phyloP scores from a whole-genome alignment of 2,888 invertebrate genomes.

The Aphodius sticticus region DNA sequence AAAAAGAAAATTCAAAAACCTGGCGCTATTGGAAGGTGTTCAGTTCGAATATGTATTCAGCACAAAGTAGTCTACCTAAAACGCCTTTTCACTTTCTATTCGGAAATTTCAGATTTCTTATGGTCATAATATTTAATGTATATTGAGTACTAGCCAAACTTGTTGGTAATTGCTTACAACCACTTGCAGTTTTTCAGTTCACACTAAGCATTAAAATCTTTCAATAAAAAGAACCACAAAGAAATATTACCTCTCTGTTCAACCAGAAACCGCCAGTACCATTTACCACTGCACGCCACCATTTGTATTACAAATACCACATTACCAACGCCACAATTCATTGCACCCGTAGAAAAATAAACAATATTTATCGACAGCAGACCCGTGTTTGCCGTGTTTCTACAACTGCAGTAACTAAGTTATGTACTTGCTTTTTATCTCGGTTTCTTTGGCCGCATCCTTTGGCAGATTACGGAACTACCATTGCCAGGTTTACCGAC shows the following conservation, averaged over 20 bases:
- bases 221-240: background rate
- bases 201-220: background rate
- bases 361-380: background rate
- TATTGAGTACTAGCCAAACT: too few species aligned
- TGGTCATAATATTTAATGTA: too few species aligned
- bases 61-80: too few species aligned
- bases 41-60: too few species aligned
- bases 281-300: background rate
- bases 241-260: background rate
- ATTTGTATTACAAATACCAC: slow-evolving; percentile 7
- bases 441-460: background rate
- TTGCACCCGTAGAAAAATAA: background rate
- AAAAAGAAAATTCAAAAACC: too few species aligned
- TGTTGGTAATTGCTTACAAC: too few species aligned
- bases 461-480: too few species aligned
- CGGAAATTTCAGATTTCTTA: too few species aligned
- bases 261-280: background rate
- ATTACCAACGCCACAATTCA: background rate
- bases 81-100: too few species aligned
- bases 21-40: too few species aligned
- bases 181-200: too few species aligned
- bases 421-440: background rate
- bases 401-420: background rate
- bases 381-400: background rate
- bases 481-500: background rate